A percentile compares a stretch with the other conserved stretches of the same genome.
Evolutionary conservation across 1,140 invertebrate genomes (phyloP).

Genomic region (Pachypsylla venusta): DNA sequence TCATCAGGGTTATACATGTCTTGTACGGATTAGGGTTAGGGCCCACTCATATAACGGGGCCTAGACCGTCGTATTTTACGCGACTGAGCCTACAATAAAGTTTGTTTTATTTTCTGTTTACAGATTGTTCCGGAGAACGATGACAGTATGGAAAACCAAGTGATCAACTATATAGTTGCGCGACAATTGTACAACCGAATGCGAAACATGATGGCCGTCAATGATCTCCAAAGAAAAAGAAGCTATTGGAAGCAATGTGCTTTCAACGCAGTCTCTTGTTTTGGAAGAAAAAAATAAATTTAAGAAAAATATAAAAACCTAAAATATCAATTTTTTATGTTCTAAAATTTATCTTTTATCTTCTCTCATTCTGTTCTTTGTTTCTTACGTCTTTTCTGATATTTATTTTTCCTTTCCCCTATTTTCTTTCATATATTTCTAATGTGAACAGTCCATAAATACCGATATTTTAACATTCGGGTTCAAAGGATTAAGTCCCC

Average conservation of each 20-base stretch:
- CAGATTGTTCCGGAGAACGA: slow-evolving; percentile 30
- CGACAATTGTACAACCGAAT: slow-evolving; percentile 40
- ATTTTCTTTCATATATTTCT: background rate
- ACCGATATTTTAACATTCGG: too few relatives aligned
- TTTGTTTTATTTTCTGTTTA: too few relatives aligned
- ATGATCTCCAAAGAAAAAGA: slow-evolving; percentile 39
- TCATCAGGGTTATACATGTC: too few relatives aligned
- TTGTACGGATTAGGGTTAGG: too few relatives aligned
- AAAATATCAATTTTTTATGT: background rate
- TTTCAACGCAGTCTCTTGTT: slow-evolving; percentile 48
- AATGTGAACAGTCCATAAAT: too few relatives aligned
- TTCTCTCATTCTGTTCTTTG: background rate
- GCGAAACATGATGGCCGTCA: slow-evolving; percentile 33
- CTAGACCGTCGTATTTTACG: too few relatives aligned
- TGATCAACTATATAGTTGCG: slow-evolving; percentile 41
- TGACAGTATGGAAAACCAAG: slow-evolving; percentile 35
- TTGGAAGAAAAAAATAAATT: slow-evolving; percentile 29
- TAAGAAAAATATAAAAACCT: background rate
- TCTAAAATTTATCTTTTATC: too few relatives aligned
- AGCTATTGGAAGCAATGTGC: slow-evolving; percentile 49
- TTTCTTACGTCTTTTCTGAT: background rate
- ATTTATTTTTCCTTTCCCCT: background rate
- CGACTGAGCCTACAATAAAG: too few relatives aligned
- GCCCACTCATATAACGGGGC: too few relatives aligned
- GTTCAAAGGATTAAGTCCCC: too few relatives aligned